Evolutionary conservation across 2,797 vertebrate genomes (phyloP), one percentile per base, ranked within the genome.

Genomic region (Stomatorhinus walkeri): DNA sequence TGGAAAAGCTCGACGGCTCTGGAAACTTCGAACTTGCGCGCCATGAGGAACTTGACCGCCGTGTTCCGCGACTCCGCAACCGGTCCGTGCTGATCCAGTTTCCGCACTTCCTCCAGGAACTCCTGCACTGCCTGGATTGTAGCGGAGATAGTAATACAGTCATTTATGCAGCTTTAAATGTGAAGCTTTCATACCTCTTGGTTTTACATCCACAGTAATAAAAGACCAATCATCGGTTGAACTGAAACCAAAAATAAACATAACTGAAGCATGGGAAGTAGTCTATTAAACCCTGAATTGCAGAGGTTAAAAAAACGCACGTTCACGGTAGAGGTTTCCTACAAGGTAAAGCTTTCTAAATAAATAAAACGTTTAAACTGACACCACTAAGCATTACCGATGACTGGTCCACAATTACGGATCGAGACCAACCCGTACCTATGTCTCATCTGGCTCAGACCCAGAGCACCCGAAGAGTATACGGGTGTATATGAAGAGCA

Each of bases 1-100:
- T 97, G 95, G 91, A 96, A 96, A 90, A 97, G 96, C 90, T 96
- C 93, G 86, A 96, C 95, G 92, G 96, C 96, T 94, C 96, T 94
- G 88, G 92, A 93, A 89, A 97, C 95, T 49, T 97, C 96, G 93
- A 97, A 97, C 93, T 97, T 97, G 91, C 96, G 95, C 91, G 96
- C 96, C 96, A 96, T 96, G 91, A 97, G 96, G 93, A 97, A 97
- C 92, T 97, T 97, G 89, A 97, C 93, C 87, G 96, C 96, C 89
- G 96, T 96, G 87, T 95, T 94, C 88, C 96, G 94, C 89, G 96
- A 96, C 91, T 96, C 94, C 1, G 95, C 94, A 90, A 94, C 94
- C 88, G 95, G 94, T 59, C 95, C 95, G 92, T 95, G 96, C 91
- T 94, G 94, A 92, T 97, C 96, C 90, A 91, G 93, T 89, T 94